Conservation (phyloP, 2,797 vertebrate species). For the Hemitrygon akajei region DNA sequence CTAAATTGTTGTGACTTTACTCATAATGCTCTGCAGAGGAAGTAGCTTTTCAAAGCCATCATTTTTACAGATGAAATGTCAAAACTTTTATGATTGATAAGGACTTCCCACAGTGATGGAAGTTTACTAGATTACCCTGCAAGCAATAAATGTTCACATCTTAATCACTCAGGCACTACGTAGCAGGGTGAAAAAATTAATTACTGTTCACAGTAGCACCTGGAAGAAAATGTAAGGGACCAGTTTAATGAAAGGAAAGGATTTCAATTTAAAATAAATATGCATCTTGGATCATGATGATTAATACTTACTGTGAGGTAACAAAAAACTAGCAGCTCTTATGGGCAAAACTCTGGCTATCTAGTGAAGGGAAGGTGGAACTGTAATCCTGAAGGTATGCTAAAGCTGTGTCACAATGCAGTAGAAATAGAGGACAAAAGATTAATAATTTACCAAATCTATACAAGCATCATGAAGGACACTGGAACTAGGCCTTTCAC, state of each 20-base stretch:
- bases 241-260: not conserved
- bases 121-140: too few species aligned
- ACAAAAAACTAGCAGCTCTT: not conserved
- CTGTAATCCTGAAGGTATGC: not conserved
- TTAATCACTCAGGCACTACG: not conserved
- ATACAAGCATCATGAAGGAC: not conserved
- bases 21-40: not conserved
- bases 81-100: not conserved
- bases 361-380: too few species aligned
- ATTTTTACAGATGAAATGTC: not conserved
- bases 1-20: not conserved
- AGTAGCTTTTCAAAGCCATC: not conserved
- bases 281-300: not conserved
- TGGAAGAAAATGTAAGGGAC: not conserved
- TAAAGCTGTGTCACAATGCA: not conserved
- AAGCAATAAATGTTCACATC: not conserved
- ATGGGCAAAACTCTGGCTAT: not conserved
- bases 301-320: not conserved
- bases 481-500: not conserved
- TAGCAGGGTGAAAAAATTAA: not conserved
- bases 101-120: not conserved
- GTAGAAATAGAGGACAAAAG: not conserved
- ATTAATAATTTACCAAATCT: too few species aligned
- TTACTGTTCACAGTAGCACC: not conserved
- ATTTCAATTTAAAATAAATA: not conserved